Evolutionary conservation across 2,888 invertebrate species (phyloP).

Genomic region (Apoda limacodes): DNA sequence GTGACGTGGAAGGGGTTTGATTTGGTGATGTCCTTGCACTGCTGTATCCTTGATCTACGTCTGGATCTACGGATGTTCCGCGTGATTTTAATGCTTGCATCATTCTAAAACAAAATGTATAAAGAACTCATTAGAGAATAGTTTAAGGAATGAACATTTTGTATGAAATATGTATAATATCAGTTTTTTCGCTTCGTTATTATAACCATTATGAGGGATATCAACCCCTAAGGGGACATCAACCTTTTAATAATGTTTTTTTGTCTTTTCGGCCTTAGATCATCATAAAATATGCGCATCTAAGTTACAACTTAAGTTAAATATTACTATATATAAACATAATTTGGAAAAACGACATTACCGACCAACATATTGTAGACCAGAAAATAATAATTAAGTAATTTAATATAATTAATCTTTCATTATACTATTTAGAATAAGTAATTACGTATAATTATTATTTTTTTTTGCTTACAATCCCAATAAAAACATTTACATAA

Average conservation of each 20-base stretch:
- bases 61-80: conserved; percentile 34
- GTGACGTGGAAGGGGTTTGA: conserved; percentile 44
- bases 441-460: no score
- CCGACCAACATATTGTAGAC: background rate
- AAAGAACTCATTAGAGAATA: no score
- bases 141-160: no score
- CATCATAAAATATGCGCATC: conserved; percentile 31
- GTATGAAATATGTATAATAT: background rate
- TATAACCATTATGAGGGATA: conserved; percentile 43
- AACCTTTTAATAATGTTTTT: conserved; percentile 31
- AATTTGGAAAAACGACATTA: background rate
- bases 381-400: no score
- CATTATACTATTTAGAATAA: no score
- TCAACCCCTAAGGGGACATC: conserved; percentile 43
- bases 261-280: conserved; percentile 50
- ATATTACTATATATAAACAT: background rate
- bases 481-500: no score
- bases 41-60: conserved; percentile 52
- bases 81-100: conserved; percentile 54
- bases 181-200: conserved; percentile 43
- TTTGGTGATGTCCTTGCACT: conserved; percentile 51
- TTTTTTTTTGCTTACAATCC: no score
- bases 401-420: no score
- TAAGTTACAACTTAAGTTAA: background rate
- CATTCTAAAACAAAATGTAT: conserved; percentile 57